phyloP scores from a whole-genome alignment of 1,140 invertebrate genomes.

The Drosophila miranda region DNA sequence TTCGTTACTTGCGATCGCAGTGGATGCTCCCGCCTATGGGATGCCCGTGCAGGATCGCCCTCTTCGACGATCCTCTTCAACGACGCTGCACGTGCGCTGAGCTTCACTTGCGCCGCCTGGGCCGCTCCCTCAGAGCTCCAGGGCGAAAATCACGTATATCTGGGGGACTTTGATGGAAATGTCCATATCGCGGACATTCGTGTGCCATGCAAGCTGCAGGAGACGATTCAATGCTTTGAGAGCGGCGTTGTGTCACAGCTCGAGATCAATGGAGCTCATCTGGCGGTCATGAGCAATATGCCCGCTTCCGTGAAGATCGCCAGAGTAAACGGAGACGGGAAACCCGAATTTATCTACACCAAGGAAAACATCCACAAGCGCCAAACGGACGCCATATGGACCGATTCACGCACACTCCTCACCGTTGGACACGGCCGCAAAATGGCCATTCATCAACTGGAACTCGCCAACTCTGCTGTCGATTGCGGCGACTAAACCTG shows the following conservation, averaged over 20 bases:
- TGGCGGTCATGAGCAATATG: conserved; percentile 57
- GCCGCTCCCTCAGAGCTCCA: conserved; percentile 36
- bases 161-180: conserved; percentile 62
- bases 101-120: conserved; percentile 55
- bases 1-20: conserved; percentile 68
- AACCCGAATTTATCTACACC: conserved; percentile 45
- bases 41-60: conserved; percentile 40
- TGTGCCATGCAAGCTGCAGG: conserved; percentile 39
- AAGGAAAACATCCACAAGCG: conserved; percentile 48
- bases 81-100: conserved; percentile 37
- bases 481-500: too few species aligned
- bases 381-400: conserved; percentile 56
- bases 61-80: conserved; percentile 45
- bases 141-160: conserved; percentile 54
- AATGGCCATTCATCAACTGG: conserved; percentile 43
- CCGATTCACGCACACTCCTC: conserved; percentile 43
- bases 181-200: conserved; percentile 61
- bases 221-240: conserved; percentile 37
- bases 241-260: conserved; percentile 34
- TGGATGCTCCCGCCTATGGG: conserved; percentile 59
- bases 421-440: conserved; percentile 61
- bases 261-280: conserved; percentile 40
- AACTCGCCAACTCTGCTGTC: too few species aligned
- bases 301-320: conserved; percentile 49
- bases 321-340: conserved; percentile 2